Percentiles rank a stretch among this genome's conserved stretches.
These are phyloP conservation scores for Capricornis sumatraensis DNA, from an alignment of 2,113 vertebrate genomes.

Conservation along the genomic window DNA sequence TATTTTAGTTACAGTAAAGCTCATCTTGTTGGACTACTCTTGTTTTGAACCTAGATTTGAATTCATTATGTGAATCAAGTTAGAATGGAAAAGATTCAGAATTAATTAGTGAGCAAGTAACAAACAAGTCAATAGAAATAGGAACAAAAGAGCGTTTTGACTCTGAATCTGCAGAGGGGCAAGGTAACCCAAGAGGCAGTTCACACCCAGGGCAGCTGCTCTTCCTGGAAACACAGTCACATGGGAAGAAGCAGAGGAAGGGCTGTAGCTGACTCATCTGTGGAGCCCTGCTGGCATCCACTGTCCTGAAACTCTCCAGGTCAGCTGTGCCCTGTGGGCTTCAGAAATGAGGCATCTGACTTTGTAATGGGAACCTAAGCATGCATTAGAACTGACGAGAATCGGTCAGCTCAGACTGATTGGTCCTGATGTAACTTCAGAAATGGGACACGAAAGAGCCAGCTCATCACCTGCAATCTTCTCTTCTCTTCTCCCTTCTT, in stretches of 20 bases:
- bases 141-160: not conserved
- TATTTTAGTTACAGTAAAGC: not conserved
- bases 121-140: not conserved
- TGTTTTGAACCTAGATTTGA: constrained; percentile 1
- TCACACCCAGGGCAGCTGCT: not conserved
- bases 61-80: not conserved
- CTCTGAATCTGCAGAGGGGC: not conserved
- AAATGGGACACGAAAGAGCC: not conserved
- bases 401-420: not conserved
- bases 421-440: not conserved
- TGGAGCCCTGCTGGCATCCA: not conserved
- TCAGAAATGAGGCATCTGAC: not conserved
- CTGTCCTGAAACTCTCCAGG: not conserved
- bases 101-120: not conserved
- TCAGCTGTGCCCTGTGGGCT: not conserved
- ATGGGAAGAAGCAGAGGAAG: not conserved
- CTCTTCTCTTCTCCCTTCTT: not conserved
- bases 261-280: not conserved
- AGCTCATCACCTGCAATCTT: not conserved
- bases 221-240: not conserved
- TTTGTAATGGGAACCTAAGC: not conserved
- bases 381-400: not conserved
- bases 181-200: not conserved
- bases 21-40: not conserved
- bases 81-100: not conserved